phyloP scores from a whole-genome alignment of 2,113 vertebrate species.

The Oenanthe melanoleuca region DNA sequence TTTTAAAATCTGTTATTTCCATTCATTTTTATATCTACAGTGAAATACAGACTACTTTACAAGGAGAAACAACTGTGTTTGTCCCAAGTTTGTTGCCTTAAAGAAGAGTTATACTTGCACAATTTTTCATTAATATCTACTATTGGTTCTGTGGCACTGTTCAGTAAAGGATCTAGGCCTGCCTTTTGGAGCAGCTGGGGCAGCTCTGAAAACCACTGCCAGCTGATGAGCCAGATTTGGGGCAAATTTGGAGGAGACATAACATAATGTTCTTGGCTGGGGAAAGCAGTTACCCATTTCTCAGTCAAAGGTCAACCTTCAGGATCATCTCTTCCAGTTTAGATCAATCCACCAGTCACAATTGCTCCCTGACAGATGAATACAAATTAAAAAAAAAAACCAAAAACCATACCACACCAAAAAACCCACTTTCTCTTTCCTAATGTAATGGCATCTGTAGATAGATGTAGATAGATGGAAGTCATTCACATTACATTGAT shows the following conservation, averaged over 20 bases:
- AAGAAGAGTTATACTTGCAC: background rate
- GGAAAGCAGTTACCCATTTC: background rate
- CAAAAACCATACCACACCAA: background rate
- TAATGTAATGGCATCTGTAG: background rate
- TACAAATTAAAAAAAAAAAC: background rate
- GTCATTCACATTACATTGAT: background rate
- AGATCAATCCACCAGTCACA: background rate
- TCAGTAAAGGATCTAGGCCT: background rate
- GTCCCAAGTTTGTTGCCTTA: background rate
- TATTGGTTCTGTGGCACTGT: background rate
- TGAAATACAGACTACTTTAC: background rate
- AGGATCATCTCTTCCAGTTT: background rate
- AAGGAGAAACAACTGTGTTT: background rate
- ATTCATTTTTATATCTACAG: background rate
- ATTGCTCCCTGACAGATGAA: background rate
- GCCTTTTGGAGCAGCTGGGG: background rate
- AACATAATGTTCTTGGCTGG: background rate
- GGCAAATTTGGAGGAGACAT: background rate
- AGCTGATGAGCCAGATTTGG: background rate
- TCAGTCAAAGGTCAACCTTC: background rate
- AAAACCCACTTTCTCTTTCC: background rate
- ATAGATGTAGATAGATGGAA: background rate
- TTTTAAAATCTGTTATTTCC: background rate
- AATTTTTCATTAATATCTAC: background rate
- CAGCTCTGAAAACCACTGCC: background rate